Evolutionary conservation across 2,888 invertebrate genomes (phyloP), one percentile per base, ranked within the genome.

Genomic region (Machimus atricapillus): DNA sequence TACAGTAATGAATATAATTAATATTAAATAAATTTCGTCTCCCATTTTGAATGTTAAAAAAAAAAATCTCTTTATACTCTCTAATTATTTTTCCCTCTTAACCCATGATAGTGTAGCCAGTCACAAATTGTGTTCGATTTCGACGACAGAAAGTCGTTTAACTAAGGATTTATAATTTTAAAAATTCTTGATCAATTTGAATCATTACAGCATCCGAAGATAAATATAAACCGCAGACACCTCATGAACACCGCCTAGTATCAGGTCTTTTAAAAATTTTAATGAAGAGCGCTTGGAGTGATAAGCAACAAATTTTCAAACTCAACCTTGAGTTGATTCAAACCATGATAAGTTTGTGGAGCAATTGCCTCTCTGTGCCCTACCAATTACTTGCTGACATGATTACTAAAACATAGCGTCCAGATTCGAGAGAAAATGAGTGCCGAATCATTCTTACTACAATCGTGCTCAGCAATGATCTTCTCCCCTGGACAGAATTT

Each of bases 311-410:
- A 87, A 92, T 95, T 34, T 94, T 94, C 87, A 94, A 94, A 88
- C 94, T 95, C 89, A 95, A 96, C 90, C 90, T 95, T 73, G 94
- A 94, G 89, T 90, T 95, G 85, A 91, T 96, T 12, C 94, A 94
- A 89, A 90, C 92, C 46, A 90, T 94, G 73, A 90, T 94, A 2
- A 94, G 94, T 89, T 92, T 93, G 23, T 95, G 94, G 94, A 93
- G 93, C 89, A 89, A 90, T 74, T 89, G 91, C 74, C 90, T 94
- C 5, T 83, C 77, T 1, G 91, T 94, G 23, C 94, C 94, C 3
- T 90, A 91, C 46, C 90, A 90, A 78, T 88, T 90, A 3, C 88
- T 93, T 2, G 89, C 89, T 2, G 90, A 90, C 82, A 87, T 88
- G 86, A 89, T 90, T 0, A 89, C 88, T 7, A 87, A 87, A 31